phyloP scores from a whole-genome alignment of 2,113 vertebrate genomes.

The Otus sunia region DNA sequence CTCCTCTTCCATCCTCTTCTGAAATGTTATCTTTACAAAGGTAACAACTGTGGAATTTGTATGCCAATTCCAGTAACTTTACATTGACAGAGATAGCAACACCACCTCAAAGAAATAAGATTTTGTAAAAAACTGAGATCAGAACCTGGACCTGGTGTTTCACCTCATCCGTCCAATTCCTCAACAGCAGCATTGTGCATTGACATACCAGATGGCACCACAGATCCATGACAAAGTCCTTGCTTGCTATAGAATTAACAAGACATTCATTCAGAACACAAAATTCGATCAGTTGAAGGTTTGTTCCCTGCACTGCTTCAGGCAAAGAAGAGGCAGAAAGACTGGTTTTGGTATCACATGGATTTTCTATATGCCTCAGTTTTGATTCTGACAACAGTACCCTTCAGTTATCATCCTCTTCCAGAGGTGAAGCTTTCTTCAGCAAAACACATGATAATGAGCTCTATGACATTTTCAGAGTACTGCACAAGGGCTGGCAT shows the following conservation, averaged over 20 bases:
- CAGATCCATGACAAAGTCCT: not conserved
- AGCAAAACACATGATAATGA: not conserved
- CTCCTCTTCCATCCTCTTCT: not conserved
- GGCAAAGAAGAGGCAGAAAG: not conserved
- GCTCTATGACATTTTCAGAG: not conserved
- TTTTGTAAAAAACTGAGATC: not conserved
- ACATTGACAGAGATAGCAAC: not conserved
- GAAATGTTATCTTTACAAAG: not conserved
- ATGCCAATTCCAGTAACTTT: not conserved
- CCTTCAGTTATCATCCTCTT: not conserved
- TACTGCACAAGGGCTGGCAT: not conserved
- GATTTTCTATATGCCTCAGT: not conserved
- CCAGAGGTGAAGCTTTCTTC: not conserved
- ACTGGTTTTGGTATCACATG: not conserved
- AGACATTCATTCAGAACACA: not conserved
- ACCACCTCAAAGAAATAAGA: not conserved
- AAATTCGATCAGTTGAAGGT: not conserved
- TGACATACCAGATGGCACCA: not conserved
- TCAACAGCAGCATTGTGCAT: not conserved
- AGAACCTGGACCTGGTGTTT: not conserved
- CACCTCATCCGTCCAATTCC: not conserved
- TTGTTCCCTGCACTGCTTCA: not conserved
- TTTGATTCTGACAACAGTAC: not conserved
- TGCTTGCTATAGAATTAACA: not conserved
- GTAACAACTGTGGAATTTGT: not conserved